Conservation (phyloP, 2,113 vertebrate genomes). For the Pipra filicauda region DNA sequence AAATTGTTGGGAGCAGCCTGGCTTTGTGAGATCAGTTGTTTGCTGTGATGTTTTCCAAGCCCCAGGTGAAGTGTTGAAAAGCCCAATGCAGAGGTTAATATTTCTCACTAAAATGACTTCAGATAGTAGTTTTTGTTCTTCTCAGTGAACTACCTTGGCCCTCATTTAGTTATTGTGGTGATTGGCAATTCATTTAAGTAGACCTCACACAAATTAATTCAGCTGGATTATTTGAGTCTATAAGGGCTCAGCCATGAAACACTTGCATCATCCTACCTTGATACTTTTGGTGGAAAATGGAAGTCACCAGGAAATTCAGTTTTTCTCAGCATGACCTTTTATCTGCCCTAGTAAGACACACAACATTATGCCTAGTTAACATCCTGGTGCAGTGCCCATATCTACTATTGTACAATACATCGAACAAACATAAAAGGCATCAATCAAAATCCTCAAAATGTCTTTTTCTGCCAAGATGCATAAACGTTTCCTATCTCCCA, state of each 20-base stretch:
- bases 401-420: conserved; percentile 53
- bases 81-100: neutral
- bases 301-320: neutral
- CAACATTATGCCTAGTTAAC: neutral
- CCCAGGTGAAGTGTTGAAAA: neutral
- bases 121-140: neutral
- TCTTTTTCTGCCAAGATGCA: conserved; percentile 76
- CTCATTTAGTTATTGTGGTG: neutral
- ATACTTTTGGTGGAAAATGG: neutral
- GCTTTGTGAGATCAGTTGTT: conserved; percentile 36
- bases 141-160: neutral
- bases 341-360: neutral
- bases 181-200: neutral
- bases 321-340: neutral
- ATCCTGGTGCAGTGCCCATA: conserved; percentile 37
- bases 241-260: neutral
- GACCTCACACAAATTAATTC: neutral
- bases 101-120: neutral
- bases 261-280: neutral
- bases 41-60: conserved; percentile 24
- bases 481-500: conserved; percentile 74
- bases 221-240: neutral
- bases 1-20: conserved; percentile 44
- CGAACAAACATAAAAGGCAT: conserved; percentile 70
- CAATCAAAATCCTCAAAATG: conserved; percentile 75